Evolutionary conservation across 2,797 vertebrate genomes (phyloP).

Genomic region (Percopsis omiscomaycus): DNA sequence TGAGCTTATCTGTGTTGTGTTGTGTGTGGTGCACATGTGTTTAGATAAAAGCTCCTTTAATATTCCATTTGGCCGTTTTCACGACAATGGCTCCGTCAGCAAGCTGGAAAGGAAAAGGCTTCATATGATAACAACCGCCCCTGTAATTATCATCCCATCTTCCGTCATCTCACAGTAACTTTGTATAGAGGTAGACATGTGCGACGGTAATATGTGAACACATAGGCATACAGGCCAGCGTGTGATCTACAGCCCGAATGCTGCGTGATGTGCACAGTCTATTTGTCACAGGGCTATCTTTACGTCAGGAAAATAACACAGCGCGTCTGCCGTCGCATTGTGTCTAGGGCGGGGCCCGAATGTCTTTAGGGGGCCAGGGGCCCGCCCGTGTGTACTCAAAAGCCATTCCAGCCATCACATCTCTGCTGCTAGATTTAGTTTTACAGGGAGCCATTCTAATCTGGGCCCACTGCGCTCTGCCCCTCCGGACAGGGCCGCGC

Average conservation of each 20-base stretch:
- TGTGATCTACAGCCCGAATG: constrained; percentile 36
- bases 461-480: constrained; percentile 64
- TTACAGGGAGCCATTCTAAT: constrained; percentile 79
- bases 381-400: constrained; percentile 25
- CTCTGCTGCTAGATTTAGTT: constrained; percentile 63
- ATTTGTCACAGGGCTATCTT: constrained; percentile 47
- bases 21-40: constrained; percentile 1
- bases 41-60: constrained; percentile 6
- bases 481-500: constrained; percentile 72
- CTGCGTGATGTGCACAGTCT: constrained; percentile 22
- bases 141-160: constrained; percentile 21
- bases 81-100: constrained; percentile 2
- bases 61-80: constrained; percentile 9
- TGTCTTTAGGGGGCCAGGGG: constrained; percentile 50
- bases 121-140: constrained; percentile 15
- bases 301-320: constrained; percentile 54
- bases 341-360: constrained; percentile 30
- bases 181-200: constrained; percentile 27
- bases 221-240: neutral
- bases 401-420: constrained; percentile 51
- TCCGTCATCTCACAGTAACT: constrained; percentile 4
- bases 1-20: constrained; percentile 6
- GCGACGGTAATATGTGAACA: constrained; percentile 23
- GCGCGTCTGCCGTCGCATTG: constrained; percentile 31
- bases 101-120: constrained; percentile 13